Conservation (phyloP, 2,113 vertebrate genomes). For the Podilymbus podiceps region DNA sequence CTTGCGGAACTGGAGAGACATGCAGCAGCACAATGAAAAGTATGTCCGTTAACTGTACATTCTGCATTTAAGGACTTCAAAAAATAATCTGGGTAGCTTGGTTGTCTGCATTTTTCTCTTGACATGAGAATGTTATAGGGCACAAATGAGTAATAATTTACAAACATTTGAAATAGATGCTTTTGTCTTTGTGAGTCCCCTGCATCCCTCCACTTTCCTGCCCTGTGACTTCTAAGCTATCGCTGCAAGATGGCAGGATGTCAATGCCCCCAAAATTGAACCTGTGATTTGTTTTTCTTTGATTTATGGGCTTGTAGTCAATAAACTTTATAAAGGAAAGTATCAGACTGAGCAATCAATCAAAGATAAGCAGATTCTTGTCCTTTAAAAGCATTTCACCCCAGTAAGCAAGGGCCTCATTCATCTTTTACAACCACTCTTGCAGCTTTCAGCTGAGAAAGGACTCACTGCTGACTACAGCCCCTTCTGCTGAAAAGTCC, state of each 20-base stretch:
- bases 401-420: conserved; percentile 75
- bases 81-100: background rate
- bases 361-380: conserved; percentile 84
- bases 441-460: conserved; percentile 66
- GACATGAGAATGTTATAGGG: background rate
- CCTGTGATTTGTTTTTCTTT: conserved; percentile 83
- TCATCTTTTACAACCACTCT: conserved; percentile 74
- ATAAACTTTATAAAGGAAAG: conserved; percentile 83
- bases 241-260: conserved; percentile 74
- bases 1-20: background rate
- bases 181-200: background rate
- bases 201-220: background rate
- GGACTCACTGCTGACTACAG: conserved; percentile 32
- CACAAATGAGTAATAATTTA: background rate
- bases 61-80: background rate
- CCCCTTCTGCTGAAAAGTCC: conserved; percentile 48
- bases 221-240: conserved; percentile 61
- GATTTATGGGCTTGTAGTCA: conserved; percentile 84
- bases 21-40: background rate
- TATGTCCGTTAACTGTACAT: background rate
- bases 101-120: background rate
- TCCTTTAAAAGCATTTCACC: conserved; percentile 81
- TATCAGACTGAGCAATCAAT: conserved; percentile 80
- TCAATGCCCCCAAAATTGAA: conserved; percentile 80
- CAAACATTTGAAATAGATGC: background rate